These are phyloP conservation scores for Thalassophryne amazonica DNA, from an alignment of 2,797 vertebrate genomes.

Conservation along the genomic window DNA sequence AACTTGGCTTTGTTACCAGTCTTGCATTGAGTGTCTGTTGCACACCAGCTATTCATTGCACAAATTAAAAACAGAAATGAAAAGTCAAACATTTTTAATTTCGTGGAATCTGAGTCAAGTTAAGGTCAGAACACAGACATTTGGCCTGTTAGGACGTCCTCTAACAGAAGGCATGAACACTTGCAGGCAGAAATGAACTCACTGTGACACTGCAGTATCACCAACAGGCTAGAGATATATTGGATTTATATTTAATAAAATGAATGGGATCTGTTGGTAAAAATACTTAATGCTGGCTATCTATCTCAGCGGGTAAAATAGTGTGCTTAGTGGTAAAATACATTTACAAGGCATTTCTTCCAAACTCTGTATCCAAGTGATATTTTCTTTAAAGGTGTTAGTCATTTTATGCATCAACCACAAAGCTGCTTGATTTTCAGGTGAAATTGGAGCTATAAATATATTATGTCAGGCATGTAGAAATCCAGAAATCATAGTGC, in stretches of 20 bases:
- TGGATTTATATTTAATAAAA: constrained; percentile 25
- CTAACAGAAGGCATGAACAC: background rate
- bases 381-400: constrained; percentile 1
- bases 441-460: constrained; percentile 5
- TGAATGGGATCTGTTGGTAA: constrained; percentile 12
- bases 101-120: background rate
- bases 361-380: constrained; percentile 13
- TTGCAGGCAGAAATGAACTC: constrained; percentile 7
- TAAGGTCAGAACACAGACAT: background rate
- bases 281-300: constrained; percentile 1
- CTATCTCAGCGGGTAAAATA: constrained; percentile 10
- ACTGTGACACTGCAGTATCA: background rate
- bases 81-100: background rate
- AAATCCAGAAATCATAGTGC: background rate
- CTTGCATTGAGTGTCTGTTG: background rate
- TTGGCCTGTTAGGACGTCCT: background rate
- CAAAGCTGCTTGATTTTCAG: background rate
- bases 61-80: background rate
- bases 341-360: constrained; percentile 7
- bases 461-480: background rate
- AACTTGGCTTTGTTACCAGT: background rate
- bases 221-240: background rate
- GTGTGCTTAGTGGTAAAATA: background rate
- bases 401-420: constrained; percentile 16
- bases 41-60: background rate